Conservation (phyloP, 2,113 vertebrate genomes). For the Girardinichthys multiradiatus region DNA sequence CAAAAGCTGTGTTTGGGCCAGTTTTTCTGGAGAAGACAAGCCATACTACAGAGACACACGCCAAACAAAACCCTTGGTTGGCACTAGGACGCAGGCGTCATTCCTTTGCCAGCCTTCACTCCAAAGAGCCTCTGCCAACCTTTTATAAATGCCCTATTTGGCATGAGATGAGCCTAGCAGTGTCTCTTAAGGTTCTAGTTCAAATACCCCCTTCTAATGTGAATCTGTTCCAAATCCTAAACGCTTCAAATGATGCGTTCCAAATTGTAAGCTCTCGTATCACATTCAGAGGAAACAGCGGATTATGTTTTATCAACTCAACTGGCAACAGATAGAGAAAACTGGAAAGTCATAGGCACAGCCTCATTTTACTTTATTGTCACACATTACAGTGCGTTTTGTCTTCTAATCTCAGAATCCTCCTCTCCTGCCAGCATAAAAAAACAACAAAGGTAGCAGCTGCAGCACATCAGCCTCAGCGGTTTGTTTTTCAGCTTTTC, state of each 20-base stretch:
- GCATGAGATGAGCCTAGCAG: constrained; percentile 72
- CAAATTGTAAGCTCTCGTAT: constrained; percentile 76
- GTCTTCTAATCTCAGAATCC: constrained; percentile 59
- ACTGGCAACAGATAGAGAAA: constrained; percentile 70
- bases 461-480: constrained; percentile 36
- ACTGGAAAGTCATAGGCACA: constrained; percentile 59
- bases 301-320: constrained; percentile 75
- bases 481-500: constrained; percentile 52
- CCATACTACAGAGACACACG: constrained; percentile 71
- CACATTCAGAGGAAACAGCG: constrained; percentile 71
- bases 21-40: constrained; percentile 70
- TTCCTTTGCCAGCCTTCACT: constrained; percentile 75
- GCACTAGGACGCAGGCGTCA: constrained; percentile 69
- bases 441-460: constrained; percentile 47
- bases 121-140: constrained; percentile 70
- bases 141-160: constrained; percentile 81
- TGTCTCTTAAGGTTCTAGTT: constrained; percentile 79
- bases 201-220: constrained; percentile 76
- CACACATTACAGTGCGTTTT: constrained; percentile 55
- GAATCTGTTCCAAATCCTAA: constrained; percentile 73
- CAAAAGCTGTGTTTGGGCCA: constrained; percentile 66
- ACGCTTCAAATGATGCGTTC: constrained; percentile 76
- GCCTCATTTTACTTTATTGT: constrained; percentile 65
- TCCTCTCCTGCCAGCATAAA: constrained; percentile 13
- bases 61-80: constrained; percentile 77